Conservation (phyloP, 2,113 vertebrate species). For the Pollimyrus isidori region DNA sequence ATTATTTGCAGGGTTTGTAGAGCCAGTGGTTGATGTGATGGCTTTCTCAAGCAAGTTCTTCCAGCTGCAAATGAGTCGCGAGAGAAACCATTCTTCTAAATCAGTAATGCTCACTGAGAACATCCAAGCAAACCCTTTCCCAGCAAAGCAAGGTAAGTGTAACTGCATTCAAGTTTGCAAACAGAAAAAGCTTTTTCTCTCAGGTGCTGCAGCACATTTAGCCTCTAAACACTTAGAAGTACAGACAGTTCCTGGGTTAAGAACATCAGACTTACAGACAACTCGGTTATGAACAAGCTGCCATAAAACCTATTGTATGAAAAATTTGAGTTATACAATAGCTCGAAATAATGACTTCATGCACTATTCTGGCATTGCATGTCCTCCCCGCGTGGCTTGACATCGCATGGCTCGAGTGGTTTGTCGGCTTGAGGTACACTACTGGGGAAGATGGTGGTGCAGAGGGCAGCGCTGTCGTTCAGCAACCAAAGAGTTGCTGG, state of each 20-base stretch:
- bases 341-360: not conserved
- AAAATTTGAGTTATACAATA: not conserved
- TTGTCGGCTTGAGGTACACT: not conserved
- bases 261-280: not conserved
- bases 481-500: no score
- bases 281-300: not conserved
- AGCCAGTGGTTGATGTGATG: conserved; percentile 36
- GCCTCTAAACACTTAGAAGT: not conserved
- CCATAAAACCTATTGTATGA: not conserved
- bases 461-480: no score
- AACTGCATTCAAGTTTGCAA: not conserved
- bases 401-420: not conserved
- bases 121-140: not conserved
- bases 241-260: not conserved
- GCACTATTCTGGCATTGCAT: not conserved
- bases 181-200: not conserved
- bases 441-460: no score
- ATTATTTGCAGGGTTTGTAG: conserved; percentile 37
- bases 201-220: not conserved
- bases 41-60: conserved; percentile 60
- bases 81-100: not conserved
- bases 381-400: not conserved
- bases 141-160: not conserved
- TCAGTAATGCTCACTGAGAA: not conserved
- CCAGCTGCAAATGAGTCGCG: conserved; percentile 45